phyloP scores from a whole-genome alignment of 2,113 vertebrate species.

The Upupa epops region DNA sequence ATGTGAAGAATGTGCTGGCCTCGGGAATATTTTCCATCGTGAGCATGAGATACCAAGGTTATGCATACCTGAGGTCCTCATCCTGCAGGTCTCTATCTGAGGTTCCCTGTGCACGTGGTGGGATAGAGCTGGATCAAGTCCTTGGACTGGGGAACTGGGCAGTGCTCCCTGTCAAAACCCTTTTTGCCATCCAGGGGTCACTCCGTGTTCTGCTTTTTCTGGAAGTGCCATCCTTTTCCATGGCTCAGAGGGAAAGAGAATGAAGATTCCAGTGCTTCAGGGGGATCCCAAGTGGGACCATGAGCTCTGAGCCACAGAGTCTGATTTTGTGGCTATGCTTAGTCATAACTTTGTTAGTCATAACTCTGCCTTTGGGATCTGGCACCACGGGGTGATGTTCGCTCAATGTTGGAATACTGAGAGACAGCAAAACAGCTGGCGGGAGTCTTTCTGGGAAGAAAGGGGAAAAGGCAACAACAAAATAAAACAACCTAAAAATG shows the following conservation, averaged over 20 bases:
- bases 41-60: neutral
- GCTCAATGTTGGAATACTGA: neutral
- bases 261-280: neutral
- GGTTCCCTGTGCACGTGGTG: neutral
- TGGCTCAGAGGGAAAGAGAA: neutral
- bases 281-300: neutral
- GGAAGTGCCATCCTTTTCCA: neutral
- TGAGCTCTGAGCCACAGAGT: neutral
- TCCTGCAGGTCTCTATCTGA: neutral
- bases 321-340: slow-evolving; percentile 6
- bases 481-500: neutral
- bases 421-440: neutral
- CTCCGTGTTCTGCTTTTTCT: neutral
- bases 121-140: neutral
- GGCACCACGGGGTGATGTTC: neutral
- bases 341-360: neutral
- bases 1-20: neutral
- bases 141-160: neutral
- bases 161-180: neutral
- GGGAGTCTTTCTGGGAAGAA: neutral
- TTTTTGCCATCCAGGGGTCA: neutral
- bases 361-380: neutral
- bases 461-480: neutral
- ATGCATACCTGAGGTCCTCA: neutral
- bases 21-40: neutral